Evolutionary conservation across 2,888 invertebrate genomes (phyloP).

Genomic region (Eretmocerus hayati): DNA sequence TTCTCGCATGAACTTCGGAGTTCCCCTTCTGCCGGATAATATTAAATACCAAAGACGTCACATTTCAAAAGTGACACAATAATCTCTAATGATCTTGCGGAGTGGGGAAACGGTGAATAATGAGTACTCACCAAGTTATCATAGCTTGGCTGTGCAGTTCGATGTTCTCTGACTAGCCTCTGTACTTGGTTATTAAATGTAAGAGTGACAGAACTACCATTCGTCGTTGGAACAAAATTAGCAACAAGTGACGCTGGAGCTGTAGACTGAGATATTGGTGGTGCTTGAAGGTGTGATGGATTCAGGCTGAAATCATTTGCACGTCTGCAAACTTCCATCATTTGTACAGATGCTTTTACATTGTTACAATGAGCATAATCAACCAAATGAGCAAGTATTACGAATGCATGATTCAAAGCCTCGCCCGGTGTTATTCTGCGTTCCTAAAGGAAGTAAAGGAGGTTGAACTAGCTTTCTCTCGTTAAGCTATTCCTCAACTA

Average conservation of each 20-base stretch:
- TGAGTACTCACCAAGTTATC: constrained; percentile 59
- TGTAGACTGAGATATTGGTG: constrained; percentile 46
- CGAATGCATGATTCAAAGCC: constrained; percentile 91
- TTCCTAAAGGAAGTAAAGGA: constrained; percentile 55
- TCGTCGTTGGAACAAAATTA: constrained; percentile 70
- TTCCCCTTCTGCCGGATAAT: background rate
- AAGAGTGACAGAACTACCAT: constrained; percentile 77
- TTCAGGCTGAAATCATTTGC: constrained; percentile 49
- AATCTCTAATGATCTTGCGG: too few relatives aligned
- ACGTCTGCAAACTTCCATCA: constrained; percentile 79
- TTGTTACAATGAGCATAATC: constrained; percentile 96
- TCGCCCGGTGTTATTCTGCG: constrained; percentile 92
- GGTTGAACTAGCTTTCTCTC: background rate
- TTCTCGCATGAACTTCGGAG: too few relatives aligned
- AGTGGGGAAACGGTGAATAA: too few relatives aligned
- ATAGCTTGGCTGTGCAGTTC: constrained; percentile 58
- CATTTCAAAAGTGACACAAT: too few relatives aligned
- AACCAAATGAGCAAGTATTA: constrained; percentile 84
- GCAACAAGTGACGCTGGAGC: constrained; percentile 61
- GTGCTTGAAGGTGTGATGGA: constrained; percentile 52
- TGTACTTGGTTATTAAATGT: constrained; percentile 89
- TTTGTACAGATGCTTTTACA: constrained; percentile 93
- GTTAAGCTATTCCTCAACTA: background rate
- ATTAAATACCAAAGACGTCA: too few relatives aligned
- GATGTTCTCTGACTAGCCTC: constrained; percentile 63